These are phyloP conservation scores for Phenganax marumi DNA, from an alignment of 92 coral and sea anemone species.

Conservation along the genomic window DNA sequence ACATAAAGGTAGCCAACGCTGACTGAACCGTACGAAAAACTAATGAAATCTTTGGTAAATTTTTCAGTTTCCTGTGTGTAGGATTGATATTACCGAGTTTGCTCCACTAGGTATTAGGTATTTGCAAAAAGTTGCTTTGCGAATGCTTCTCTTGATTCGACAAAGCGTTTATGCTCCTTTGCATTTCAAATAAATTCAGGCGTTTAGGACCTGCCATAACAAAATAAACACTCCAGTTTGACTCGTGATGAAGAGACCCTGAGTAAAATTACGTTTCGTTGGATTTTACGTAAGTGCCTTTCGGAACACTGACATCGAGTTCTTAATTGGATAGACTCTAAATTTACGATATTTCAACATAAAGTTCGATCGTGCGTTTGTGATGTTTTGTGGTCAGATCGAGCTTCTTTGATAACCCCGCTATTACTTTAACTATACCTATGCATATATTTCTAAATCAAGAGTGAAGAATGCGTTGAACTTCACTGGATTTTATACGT, in stretches of 20 bases:
- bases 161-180: slow-evolving; percentile 14
- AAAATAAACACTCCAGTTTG: slow-evolving; percentile 19
- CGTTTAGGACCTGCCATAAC: slow-evolving; percentile 31
- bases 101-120: not conserved
- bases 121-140: slow-evolving; percentile 1
- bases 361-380: slow-evolving; percentile 12
- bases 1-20: not conserved
- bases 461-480: not conserved
- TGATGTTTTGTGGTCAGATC: slow-evolving; percentile 27
- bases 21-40: not conserved
- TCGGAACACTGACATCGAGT: not conserved
- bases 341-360: not conserved
- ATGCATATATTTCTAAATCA: not conserved
- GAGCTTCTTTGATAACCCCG: slow-evolving; percentile 19
- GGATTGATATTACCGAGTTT: not conserved
- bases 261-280: not conserved
- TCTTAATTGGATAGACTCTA: not conserved
- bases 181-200: slow-evolving; percentile 21
- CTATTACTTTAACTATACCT: slow-evolving; percentile 25
- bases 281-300: not conserved
- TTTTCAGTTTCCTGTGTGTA: not conserved
- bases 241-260: not conserved
- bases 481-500: no score
- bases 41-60: not conserved
- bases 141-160: slow-evolving; percentile 14